phyloP scores from a whole-genome alignment of 2,888 invertebrate species.

The Chromoteleia sp. region DNA sequence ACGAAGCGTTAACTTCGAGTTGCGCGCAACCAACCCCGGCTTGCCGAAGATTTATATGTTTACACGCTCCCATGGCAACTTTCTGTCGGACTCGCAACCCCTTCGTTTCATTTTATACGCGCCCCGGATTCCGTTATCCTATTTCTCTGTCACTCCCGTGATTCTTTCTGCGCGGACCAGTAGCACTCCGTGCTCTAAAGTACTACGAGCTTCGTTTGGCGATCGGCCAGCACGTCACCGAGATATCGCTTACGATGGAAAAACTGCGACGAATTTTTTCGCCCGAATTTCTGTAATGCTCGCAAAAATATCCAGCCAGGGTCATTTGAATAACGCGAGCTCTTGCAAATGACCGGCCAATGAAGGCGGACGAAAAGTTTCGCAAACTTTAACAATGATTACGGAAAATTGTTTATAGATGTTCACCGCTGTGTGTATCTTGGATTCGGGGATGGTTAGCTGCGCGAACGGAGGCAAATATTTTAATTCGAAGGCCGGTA shows the following conservation, averaged over 20 bases:
- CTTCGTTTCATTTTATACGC: slow-evolving; percentile 78
- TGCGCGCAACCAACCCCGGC: slow-evolving; percentile 73
- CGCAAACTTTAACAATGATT: slow-evolving; percentile 45
- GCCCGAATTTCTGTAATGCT: slow-evolving; percentile 44
- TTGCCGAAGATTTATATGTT: slow-evolving; percentile 82
- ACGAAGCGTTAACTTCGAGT: slow-evolving; percentile 77
- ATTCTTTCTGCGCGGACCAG: slow-evolving; percentile 47
- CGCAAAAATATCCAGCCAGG: slow-evolving; percentile 31
- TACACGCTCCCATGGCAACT: slow-evolving; percentile 82
- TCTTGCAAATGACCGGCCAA: slow-evolving; percentile 23
- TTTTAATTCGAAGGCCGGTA: slow-evolving; percentile 33
- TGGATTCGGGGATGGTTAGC: slow-evolving; percentile 7
- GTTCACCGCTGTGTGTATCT: slow-evolving; percentile 7
- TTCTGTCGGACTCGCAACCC: slow-evolving; percentile 79
- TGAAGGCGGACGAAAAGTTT: slow-evolving; percentile 40
- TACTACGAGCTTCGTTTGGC: slow-evolving; percentile 79
- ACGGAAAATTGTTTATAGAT: slow-evolving; percentile 51
- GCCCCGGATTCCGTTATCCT: slow-evolving; percentile 57
- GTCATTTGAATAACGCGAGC: slow-evolving; percentile 55
- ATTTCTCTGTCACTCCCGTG: slow-evolving; percentile 67
- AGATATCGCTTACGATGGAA: slow-evolving; percentile 80
- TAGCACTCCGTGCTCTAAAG: slow-evolving; percentile 60
- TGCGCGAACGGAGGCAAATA: slow-evolving; percentile 22
- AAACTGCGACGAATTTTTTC: slow-evolving; percentile 70
- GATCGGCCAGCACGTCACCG: slow-evolving; percentile 77